These are phyloP conservation scores for Proterorhinus semilunaris DNA, from an alignment of 2,113 vertebrate genomes.

Conservation along the genomic window DNA sequence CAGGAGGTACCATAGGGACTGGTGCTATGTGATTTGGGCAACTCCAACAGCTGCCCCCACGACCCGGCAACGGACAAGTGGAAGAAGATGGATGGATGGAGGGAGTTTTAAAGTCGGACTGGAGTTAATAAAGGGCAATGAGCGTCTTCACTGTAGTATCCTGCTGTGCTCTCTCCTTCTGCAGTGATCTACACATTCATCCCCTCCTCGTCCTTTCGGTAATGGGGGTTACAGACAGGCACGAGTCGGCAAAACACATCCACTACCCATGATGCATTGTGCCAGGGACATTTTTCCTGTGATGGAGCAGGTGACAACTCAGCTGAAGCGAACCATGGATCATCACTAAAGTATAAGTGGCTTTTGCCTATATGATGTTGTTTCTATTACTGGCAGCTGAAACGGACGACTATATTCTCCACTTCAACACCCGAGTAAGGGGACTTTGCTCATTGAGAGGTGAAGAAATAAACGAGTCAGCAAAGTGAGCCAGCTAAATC, in stretches of 20 bases:
- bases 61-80: too few relatives aligned
- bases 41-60: too few relatives aligned
- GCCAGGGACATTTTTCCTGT: conserved; percentile 36
- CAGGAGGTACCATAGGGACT: too few relatives aligned
- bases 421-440: neutral
- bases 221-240: conserved; percentile 51
- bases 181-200: conserved; percentile 23
- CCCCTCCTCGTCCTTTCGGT: conserved; percentile 54
- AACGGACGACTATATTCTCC: conserved; percentile 19
- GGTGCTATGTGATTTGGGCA: too few relatives aligned
- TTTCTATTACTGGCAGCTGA: conserved; percentile 24
- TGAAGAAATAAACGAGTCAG: conserved; percentile 10
- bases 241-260: conserved; percentile 21
- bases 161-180: conserved; percentile 9
- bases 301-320: conserved; percentile 54
- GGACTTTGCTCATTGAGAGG: neutral
- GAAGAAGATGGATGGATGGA: too few relatives aligned
- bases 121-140: neutral
- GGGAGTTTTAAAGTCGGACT: neutral
- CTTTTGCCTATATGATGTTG: conserved; percentile 12
- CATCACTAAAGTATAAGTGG: conserved; percentile 41
- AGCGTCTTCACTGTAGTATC: neutral
- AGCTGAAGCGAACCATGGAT: conserved; percentile 41
- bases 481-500: neutral
- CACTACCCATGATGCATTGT: conserved; percentile 47